phyloP scores from a whole-genome alignment of 2,888 invertebrate genomes.

The Aquatica leii region DNA sequence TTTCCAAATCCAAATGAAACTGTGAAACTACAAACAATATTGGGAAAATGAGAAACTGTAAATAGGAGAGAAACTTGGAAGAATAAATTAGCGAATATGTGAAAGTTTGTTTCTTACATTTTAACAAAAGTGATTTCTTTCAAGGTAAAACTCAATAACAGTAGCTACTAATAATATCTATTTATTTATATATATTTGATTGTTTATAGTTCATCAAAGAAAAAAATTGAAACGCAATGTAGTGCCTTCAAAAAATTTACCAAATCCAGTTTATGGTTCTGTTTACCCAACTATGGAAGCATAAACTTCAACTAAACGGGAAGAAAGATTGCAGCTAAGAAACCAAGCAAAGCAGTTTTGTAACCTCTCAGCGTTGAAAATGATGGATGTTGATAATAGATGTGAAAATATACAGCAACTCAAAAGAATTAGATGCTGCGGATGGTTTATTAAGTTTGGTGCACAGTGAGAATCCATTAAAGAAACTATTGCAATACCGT shows the following conservation, averaged over 20 bases:
- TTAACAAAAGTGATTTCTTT: slow-evolving; percentile 6
- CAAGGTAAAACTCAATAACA: neutral
- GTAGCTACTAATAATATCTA: neutral
- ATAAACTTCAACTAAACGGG: neutral
- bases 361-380: neutral
- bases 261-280: neutral
- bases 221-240: neutral
- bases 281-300: neutral
- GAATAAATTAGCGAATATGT: slow-evolving; percentile 3
- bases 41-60: slow-evolving; percentile 1
- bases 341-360: no score
- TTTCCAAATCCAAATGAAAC: slow-evolving; percentile 1
- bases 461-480: no score
- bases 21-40: neutral
- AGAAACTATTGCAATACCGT: no score
- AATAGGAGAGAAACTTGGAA: slow-evolving; percentile 2
- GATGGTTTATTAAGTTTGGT: no score
- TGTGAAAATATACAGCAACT: neutral
- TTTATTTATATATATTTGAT: neutral
- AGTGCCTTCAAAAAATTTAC: neutral
- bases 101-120: slow-evolving; percentile 10
- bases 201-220: neutral
- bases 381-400: neutral
- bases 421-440: neutral
- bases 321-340: no score